Conservation (phyloP, 2,888 invertebrate genomes). For the Dioctria linearis region DNA sequence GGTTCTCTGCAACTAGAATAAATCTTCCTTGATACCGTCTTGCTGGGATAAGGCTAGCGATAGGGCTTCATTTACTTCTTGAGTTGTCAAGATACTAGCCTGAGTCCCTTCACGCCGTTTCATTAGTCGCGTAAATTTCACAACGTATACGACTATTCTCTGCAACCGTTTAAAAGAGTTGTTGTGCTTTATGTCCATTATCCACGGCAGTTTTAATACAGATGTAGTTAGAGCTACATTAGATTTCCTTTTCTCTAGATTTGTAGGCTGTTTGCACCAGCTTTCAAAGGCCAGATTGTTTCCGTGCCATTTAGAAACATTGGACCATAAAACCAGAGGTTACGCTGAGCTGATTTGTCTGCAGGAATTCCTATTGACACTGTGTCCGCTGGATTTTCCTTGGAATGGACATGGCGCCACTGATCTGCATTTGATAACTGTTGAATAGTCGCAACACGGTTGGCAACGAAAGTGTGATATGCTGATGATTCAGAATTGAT, state of each 20-base stretch:
- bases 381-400: constrained; percentile 53
- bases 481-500: constrained; percentile 31
- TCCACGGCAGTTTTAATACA: background rate
- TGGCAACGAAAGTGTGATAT: constrained; percentile 42
- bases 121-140: background rate
- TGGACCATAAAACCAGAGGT: constrained; percentile 56
- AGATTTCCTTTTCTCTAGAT: background rate
- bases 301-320: background rate
- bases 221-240: background rate
- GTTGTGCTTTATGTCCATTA: background rate
- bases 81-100: background rate
- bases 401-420: constrained; percentile 49
- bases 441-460: constrained; percentile 44
- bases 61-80: background rate
- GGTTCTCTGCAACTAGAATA: background rate
- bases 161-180: background rate
- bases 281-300: background rate
- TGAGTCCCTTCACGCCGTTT: background rate
- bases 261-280: too few relatives aligned
- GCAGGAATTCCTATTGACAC: constrained; percentile 52
- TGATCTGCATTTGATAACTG: constrained; percentile 8
- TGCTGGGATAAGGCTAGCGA: too few relatives aligned
- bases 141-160: background rate
- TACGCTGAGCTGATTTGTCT: constrained; percentile 46
- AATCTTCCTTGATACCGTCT: background rate